Evolutionary conservation across 2,797 vertebrate genomes (phyloP).

Genomic region (Sebastolobus altivelis): DNA sequence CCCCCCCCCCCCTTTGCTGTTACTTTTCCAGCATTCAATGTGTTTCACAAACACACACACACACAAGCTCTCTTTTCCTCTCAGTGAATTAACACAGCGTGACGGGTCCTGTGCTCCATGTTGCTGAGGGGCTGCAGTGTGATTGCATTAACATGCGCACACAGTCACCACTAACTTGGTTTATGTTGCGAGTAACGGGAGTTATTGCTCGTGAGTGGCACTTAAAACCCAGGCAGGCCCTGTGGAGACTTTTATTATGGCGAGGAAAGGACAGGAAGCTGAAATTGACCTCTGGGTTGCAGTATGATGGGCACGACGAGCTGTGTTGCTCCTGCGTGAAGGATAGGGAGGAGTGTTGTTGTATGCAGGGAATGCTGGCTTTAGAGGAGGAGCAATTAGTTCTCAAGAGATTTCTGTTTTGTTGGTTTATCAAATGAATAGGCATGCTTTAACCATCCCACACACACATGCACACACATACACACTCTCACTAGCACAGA

Average conservation of each 20-base stretch:
- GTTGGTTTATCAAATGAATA: slow-evolving; percentile 77
- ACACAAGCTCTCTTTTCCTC: slow-evolving; percentile 9
- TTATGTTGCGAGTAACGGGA: slow-evolving; percentile 27
- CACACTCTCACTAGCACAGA: slow-evolving; percentile 14
- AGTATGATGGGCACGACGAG: slow-evolving; percentile 25
- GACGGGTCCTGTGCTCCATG: slow-evolving; percentile 10
- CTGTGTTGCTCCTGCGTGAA: slow-evolving; percentile 38
- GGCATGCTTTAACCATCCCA: slow-evolving; percentile 70
- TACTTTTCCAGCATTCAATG: neutral
- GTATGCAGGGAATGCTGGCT: slow-evolving; percentile 57
- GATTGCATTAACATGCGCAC: slow-evolving; percentile 56
- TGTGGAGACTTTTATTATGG: slow-evolving; percentile 37
- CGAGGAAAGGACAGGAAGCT: slow-evolving; percentile 23
- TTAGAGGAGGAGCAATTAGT: slow-evolving; percentile 63
- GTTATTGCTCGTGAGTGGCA: slow-evolving; percentile 38
- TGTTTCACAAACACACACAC: slow-evolving; percentile 6
- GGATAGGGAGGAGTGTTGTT: slow-evolving; percentile 42
- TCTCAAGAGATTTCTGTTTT: slow-evolving; percentile 77
- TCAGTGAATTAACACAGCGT: slow-evolving; percentile 3
- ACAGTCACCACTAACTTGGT: slow-evolving; percentile 28
- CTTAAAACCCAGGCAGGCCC: slow-evolving; percentile 16
- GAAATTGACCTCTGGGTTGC: slow-evolving; percentile 10
- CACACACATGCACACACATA: slow-evolving; percentile 52
- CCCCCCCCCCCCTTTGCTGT: neutral
- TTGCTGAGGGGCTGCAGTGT: slow-evolving; percentile 24